Base-by-base conservation (phyloP, 2,797 vertebrate genomes). In the Cheirogaleus major region DNA sequence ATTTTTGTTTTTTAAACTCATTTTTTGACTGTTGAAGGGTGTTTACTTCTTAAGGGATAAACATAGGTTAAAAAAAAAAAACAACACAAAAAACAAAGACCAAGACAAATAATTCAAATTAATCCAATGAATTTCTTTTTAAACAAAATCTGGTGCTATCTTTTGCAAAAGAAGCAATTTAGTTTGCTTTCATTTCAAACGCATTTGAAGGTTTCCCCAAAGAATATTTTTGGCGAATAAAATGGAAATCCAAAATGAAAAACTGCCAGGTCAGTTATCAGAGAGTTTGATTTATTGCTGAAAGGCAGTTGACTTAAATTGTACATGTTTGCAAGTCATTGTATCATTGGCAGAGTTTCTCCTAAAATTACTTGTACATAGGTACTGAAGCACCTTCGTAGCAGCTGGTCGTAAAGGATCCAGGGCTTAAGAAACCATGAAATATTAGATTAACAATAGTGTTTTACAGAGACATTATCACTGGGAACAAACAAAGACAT, bases 41-140 rank as follows among this genome's bases (percentile, higher is more conserved):
- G 57, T 48, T 15, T 85, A 52, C 90, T 96, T 97, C 97, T 93
- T 95, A 91, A 92, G 72, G 88, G 91, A 96, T 95, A 97, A 96
- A 72, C 78, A 81, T 35, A 84, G 55, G 14, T 75, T n/a, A n/a
- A n/a, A n/a, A 43, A 76, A 93, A 95, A 95, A 95, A 95, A 96
- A 96, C 61, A 92, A 48, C 55, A 83, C 10, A 89, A 15, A 69
- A n/a, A 67, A 89, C 14, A 93, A 96, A 97, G 96, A 96, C 95
- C 41, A 83, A 92, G 75, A 95, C 35, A 87, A 84, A 96, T 79
- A 88, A 97, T 97, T 50, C 83, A 89, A 97, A 91, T 95, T 59
- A 84, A 87, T 83, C 69, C 50, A 95, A 78, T 30, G 86, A 91
- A 91, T 89, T 96, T 84, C 8, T n/a, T 89, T 80, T 79, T 63